Base-by-base conservation (phyloP, 2,797 vertebrate species). In the Scarus forsteni region DNA sequence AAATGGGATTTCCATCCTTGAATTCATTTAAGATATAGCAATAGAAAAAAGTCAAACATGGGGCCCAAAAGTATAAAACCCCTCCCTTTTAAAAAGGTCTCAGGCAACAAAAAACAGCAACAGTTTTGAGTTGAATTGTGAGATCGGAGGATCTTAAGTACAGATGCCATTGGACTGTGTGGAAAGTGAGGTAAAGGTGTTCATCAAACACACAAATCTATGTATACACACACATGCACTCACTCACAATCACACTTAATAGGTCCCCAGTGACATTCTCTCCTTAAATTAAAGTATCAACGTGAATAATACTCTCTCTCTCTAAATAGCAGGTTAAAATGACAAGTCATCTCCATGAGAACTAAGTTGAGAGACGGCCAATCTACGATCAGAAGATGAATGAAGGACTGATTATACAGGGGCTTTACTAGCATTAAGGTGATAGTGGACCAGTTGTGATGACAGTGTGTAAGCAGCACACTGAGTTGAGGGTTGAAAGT, bases 101-200 rank as follows among this genome's bases (percentile, higher is more conserved):
- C 43, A 54, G 59, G 35, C 56, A 77, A 16, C 9, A 57, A 74
- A 72, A 77, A 13, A 54, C 51, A 64, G 66, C 3, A 67, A 60
- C 58, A 58, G 62, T 14, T 66, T 44, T 45, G 54, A 60, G 67
- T 70, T 65, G 59, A 73, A 62, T 14, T 78, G 73, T 62, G 27
- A 53, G 52, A 50, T 77, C 88, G 86, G 88, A 90, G 86, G 71
- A 77, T 58, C 27, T 67, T 12, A 62, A 66, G n/a, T 51, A 42
- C 34, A 51, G 13, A 52, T 61, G 55, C 72, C 63, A 62, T 6
- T 55, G 46, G 61, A 75, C 44, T 58, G 60, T 77, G 68, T 75
- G 82, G 57, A 68, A 81, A 71, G 59, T 2, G 70, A 89, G 85
- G 79, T 87, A 81, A 72, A 57, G 81, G 53, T 77, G 53, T 66